A percentile compares a stretch with the other conserved stretches of the same genome.
These are phyloP conservation scores for Melanotaenia nigrans DNA, from an alignment of 2,797 vertebrate species.

Conservation along the genomic window DNA sequence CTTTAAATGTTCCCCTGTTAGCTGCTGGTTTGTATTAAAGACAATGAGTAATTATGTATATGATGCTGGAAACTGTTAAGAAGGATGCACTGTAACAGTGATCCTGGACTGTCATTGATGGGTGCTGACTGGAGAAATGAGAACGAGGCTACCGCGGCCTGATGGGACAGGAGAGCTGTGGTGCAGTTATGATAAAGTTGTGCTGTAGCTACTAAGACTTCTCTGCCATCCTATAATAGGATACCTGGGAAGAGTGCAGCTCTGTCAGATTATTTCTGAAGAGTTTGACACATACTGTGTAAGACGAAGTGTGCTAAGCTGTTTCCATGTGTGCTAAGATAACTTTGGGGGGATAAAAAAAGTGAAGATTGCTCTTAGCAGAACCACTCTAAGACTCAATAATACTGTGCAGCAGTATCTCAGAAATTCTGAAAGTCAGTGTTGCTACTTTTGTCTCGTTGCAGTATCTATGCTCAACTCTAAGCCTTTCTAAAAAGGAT, in stretches of 20 bases:
- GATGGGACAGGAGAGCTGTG: constrained; percentile 73
- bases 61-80: constrained; percentile 28
- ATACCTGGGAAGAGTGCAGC: constrained; percentile 30
- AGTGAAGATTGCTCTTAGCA: constrained; percentile 11
- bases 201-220: constrained; percentile 56
- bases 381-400: constrained; percentile 2
- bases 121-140: constrained; percentile 42
- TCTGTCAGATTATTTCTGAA: constrained; percentile 19
- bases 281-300: background rate
- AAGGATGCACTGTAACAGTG: constrained; percentile 28
- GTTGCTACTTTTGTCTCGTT: constrained; percentile 35
- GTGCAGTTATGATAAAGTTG: constrained; percentile 75
- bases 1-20: constrained; percentile 32
- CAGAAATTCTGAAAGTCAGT: constrained; percentile 33
- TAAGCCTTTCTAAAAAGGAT: constrained; percentile 21
- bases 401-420: constrained; percentile 23
- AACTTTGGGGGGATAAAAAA: constrained; percentile 3
- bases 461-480: constrained; percentile 8
- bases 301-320: background rate
- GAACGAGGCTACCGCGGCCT: constrained; percentile 67
- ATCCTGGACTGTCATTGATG: constrained; percentile 27
- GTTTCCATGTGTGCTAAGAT: background rate
- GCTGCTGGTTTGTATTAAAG: constrained; percentile 43
- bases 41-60: constrained; percentile 18
- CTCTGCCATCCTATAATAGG: constrained; percentile 47